phyloP scores from a whole-genome alignment of 64 coral and sea anemone species.

The Stichodactyla mertensii region DNA sequence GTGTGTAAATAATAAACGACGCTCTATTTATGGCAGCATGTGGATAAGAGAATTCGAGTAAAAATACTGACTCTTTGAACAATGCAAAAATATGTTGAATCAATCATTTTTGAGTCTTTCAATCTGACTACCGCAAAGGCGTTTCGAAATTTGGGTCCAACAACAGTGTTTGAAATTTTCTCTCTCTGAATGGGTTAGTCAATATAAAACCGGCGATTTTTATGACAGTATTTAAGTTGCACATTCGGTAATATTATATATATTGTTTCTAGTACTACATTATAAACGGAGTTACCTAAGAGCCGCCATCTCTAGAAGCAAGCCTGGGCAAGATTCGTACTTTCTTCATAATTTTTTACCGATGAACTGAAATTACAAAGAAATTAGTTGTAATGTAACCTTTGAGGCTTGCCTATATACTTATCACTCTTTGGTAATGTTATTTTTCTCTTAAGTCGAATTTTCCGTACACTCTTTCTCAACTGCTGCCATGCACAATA shows the following conservation, averaged over 20 bases:
- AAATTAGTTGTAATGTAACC: too few relatives aligned
- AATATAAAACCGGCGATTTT: conserved; percentile 1
- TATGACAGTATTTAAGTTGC: neutral
- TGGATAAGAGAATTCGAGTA: neutral
- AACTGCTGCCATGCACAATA: too few relatives aligned
- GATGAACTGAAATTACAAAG: too few relatives aligned
- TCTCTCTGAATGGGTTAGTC: neutral
- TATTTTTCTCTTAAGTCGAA: neutral
- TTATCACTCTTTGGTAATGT: neutral
- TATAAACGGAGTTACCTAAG: too few relatives aligned
- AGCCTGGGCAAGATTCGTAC: too few relatives aligned
- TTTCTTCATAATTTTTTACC: too few relatives aligned
- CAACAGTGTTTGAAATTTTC: neutral
- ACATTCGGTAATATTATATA: neutral
- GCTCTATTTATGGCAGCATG: neutral
- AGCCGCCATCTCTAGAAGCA: too few relatives aligned
- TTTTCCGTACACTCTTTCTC: neutral
- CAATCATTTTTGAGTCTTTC: neutral
- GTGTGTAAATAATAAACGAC: neutral
- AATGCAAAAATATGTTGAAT: neutral
- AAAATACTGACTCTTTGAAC: neutral
- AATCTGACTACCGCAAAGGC: neutral
- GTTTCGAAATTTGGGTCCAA: neutral
- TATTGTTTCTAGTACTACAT: too few relatives aligned
- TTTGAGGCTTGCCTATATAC: neutral